phyloP scores from a whole-genome alignment of 2,797 vertebrate genomes.

The Bufotes viridis region DNA sequence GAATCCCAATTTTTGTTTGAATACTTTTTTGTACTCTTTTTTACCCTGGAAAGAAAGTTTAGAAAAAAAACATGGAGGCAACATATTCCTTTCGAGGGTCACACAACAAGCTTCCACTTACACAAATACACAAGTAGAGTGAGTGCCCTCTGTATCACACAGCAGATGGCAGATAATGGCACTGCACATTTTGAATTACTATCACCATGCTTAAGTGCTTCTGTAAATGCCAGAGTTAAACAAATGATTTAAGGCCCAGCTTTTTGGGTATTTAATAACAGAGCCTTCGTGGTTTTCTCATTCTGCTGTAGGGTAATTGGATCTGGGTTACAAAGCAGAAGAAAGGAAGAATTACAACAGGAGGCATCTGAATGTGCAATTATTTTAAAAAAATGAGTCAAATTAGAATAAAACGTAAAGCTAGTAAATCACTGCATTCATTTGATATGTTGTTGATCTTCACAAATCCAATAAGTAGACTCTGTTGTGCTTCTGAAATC shows the following conservation, averaged over 20 bases:
- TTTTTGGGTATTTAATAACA: conserved; percentile 48
- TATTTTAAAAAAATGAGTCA: conserved; percentile 24
- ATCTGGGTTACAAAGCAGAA: conserved; percentile 27
- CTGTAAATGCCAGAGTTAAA: conserved; percentile 53
- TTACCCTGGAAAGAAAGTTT: not conserved
- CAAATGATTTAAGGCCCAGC: conserved; percentile 37
- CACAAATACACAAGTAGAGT: conserved; percentile 29
- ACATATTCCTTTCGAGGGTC: not conserved
- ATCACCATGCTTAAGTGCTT: conserved; percentile 51
- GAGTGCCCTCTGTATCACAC: conserved; percentile 40
- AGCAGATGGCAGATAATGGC: conserved; percentile 55
- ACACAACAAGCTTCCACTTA: conserved; percentile 30
- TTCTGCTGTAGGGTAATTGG: conserved; percentile 50
- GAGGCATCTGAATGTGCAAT: conserved; percentile 28
- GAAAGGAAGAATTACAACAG: conserved; percentile 26
- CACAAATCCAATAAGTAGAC: conserved; percentile 13
- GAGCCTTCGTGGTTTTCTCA: conserved; percentile 38
- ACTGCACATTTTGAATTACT: conserved; percentile 37
- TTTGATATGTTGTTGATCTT: conserved; percentile 22
- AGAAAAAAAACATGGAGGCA: not conserved
- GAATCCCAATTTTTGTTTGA: no score
- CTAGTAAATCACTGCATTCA: conserved; percentile 23
- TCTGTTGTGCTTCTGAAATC: conserved; percentile 1
- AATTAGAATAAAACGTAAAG: conserved; percentile 36
- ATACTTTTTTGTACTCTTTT: not conserved